A percentile compares a stretch with the other conserved stretches of the same genome.
Conservation (phyloP, 92 coral and sea anemone genomes). For the Porites divaricata region DNA sequence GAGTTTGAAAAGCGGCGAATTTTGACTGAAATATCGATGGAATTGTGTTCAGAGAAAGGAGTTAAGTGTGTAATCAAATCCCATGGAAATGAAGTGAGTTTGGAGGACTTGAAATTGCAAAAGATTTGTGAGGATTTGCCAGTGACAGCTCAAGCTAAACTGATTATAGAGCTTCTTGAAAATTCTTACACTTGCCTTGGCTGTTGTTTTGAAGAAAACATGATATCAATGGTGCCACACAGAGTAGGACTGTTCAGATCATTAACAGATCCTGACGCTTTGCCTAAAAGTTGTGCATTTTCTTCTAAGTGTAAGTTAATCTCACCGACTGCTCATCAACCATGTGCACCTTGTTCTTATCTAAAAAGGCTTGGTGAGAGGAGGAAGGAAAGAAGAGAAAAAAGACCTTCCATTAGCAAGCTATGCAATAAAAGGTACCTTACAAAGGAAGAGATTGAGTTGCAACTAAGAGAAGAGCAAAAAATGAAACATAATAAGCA, state of each 20-base stretch:
- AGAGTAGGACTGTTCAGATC: background rate
- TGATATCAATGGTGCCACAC: background rate
- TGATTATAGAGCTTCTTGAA: background rate
- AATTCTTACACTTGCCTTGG: background rate
- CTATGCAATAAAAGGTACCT: background rate
- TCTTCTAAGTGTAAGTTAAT: constrained; percentile 16
- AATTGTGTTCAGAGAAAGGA: background rate
- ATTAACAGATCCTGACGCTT: background rate
- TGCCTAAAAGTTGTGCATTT: background rate
- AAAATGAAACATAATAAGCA: background rate
- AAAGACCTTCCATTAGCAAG: background rate
- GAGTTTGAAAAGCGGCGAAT: constrained; percentile 24
- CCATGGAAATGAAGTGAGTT: background rate
- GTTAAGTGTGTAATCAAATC: background rate
- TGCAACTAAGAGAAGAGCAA: constrained; percentile 5
- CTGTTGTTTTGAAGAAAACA: background rate
- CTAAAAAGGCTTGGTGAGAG: background rate
- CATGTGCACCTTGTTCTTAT: background rate
- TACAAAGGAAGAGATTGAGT: constrained; percentile 17
- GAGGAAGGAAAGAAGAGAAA: constrained; percentile 5
- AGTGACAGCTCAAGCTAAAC: background rate
- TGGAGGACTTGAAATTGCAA: background rate
- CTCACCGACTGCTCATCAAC: background rate
- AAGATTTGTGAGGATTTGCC: constrained; percentile 1
- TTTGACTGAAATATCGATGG: constrained; percentile 14